phyloP scores from a whole-genome alignment of 2,888 invertebrate genomes.

The Diarsia dahlii region DNA sequence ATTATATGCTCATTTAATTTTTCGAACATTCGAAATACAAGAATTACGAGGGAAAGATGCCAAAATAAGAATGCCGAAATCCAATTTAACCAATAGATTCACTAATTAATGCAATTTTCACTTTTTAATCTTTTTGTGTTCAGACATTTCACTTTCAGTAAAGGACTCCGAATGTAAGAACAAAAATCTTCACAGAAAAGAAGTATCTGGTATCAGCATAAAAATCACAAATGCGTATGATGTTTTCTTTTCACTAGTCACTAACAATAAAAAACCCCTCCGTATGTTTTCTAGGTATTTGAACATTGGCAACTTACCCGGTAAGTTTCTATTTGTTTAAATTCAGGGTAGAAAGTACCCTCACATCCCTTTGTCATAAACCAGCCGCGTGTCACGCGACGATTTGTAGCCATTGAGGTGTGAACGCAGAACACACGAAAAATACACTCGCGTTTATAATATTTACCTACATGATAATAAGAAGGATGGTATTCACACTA shows the following conservation, averaged over 20 bases:
- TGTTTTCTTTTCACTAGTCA: not conserved
- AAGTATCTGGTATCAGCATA: not conserved
- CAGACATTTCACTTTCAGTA: not conserved
- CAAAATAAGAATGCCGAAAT: not conserved
- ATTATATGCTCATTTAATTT: not conserved
- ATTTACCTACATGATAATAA: constrained; percentile 11
- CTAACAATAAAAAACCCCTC: not conserved
- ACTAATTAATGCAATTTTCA: not conserved
- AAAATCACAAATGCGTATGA: not conserved
- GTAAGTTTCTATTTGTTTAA: not conserved
- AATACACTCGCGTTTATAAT: constrained; percentile 10
- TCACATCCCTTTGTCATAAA: constrained; percentile 21
- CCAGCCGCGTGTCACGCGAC: constrained; percentile 11
- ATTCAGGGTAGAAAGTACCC: constrained; percentile 6
- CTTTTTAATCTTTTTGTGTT: not conserved
- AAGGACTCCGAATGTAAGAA: not conserved
- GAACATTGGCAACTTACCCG: constrained; percentile 2
- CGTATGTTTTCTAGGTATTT: not conserved
- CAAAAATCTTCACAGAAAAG: not conserved
- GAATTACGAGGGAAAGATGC: not conserved
- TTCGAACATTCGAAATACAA: not conserved
- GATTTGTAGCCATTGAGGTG: not conserved
- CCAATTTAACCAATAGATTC: not conserved
- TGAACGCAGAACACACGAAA: constrained; percentile 19
- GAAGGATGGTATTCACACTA: not conserved